Conservation (phyloP, 2,113 vertebrate species). For the Eptesicus fuscus region DNA sequence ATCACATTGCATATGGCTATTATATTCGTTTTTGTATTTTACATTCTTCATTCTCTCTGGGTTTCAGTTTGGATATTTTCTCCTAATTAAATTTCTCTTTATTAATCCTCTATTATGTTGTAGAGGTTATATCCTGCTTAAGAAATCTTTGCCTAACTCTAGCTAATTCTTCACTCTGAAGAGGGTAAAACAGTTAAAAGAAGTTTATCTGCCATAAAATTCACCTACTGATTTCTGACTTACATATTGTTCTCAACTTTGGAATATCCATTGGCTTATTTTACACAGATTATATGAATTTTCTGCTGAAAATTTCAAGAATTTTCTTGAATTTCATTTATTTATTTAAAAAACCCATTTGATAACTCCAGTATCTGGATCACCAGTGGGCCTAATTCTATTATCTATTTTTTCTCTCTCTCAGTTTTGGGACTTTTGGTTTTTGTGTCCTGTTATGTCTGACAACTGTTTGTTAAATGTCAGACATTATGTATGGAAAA, state of each 20-base stretch:
- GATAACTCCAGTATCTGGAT: neutral
- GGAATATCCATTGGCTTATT: neutral
- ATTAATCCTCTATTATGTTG: neutral
- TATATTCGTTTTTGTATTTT: neutral
- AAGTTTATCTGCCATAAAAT: neutral
- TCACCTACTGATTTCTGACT: neutral
- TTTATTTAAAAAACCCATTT: neutral
- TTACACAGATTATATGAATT: neutral
- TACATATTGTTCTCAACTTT: neutral
- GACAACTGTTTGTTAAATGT: neutral
- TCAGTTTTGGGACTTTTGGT: neutral
- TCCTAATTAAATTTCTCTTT: neutral
- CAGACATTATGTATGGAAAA: neutral
- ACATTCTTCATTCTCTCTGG: neutral
- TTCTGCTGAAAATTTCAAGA: neutral
- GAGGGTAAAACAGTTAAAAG: neutral
- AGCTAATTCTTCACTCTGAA: neutral
- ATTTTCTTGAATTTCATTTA: neutral
- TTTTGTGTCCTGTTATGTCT: neutral
- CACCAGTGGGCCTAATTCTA: neutral
- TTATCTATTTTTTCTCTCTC: neutral
- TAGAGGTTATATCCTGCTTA: neutral
- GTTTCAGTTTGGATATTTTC: neutral
- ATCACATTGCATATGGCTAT: neutral
- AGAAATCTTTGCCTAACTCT: neutral